A percentile compares a stretch with the other conserved stretches of the same genome.
phyloP scores from a whole-genome alignment of 1,140 invertebrate species.

The Pseudachorutes palmiensis region DNA sequence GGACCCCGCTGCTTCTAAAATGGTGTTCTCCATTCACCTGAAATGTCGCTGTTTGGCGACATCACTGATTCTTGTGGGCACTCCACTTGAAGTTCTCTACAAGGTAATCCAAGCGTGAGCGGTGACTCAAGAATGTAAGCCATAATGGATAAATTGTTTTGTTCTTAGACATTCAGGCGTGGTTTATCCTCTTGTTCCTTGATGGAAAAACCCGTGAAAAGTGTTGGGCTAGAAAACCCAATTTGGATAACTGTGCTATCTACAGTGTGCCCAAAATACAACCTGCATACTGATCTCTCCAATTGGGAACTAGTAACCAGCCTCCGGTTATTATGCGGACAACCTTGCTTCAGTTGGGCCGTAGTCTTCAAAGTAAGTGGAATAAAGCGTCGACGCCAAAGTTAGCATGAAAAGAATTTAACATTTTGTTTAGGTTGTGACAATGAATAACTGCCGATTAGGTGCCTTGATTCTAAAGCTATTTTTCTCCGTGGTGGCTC shows the following conservation, averaged over 20 bases:
- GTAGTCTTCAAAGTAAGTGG: conserved; percentile 54
- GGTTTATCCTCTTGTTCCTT: conserved; percentile 32
- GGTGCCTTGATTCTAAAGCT: conserved; percentile 24
- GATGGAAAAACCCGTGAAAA: conserved; percentile 15
- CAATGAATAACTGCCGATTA: conserved; percentile 32
- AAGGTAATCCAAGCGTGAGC: conserved; percentile 54
- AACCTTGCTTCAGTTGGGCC: conserved; percentile 65
- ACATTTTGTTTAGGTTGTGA: conserved; percentile 23
- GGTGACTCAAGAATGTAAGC: background rate
- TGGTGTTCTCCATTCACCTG: conserved; percentile 51
- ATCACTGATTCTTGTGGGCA: conserved; percentile 59
- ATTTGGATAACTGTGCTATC: conserved; percentile 28
- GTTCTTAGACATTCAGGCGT: conserved; percentile 25
- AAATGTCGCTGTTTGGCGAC: conserved; percentile 66
- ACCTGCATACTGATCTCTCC: conserved; percentile 16
- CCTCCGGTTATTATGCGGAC: conserved; percentile 58
- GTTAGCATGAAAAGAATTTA: background rate
- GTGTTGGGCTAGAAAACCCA: conserved; percentile 17
- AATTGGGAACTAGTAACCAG: conserved; percentile 40
- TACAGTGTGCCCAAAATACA: conserved; percentile 28
- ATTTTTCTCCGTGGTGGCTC: conserved; percentile 28
- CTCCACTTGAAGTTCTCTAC: conserved; percentile 59
- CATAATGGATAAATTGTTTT: background rate
- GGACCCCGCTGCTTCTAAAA: conserved; percentile 28
- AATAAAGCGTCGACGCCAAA: background rate